Percentiles rank a stretch among this genome's conserved stretches.
These are phyloP conservation scores for Protobothrops mucrosquamatus DNA, from an alignment of 2,113 vertebrate species.

Conservation along the genomic window DNA sequence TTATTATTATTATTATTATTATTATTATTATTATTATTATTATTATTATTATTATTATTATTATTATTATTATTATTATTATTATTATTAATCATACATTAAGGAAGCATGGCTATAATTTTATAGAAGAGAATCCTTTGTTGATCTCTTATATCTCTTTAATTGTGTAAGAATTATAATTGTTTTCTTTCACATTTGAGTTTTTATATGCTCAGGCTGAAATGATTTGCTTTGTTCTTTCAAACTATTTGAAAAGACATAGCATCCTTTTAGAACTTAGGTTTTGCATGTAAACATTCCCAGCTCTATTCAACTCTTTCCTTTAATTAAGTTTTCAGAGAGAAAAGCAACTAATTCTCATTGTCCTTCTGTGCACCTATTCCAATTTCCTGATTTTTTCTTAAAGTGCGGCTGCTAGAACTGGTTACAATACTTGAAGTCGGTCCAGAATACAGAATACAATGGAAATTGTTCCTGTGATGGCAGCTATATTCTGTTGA, in stretches of 20 bases:
- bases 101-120: constrained; percentile 35
- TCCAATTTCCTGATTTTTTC: not conserved
- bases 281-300: not conserved
- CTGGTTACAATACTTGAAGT: not conserved
- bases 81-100: not conserved
- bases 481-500: not conserved
- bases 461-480: not conserved
- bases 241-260: not conserved
- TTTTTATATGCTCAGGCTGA: not conserved
- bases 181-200: not conserved
- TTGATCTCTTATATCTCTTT: not conserved
- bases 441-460: not conserved
- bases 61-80: no score
- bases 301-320: not conserved
- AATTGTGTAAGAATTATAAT: fast-evolving
- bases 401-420: not conserved
- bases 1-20: no score
- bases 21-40: no score
- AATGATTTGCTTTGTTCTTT: not conserved
- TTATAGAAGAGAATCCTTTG: constrained; percentile 19
- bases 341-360: not conserved
- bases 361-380: not conserved
- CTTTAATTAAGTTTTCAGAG: not conserved
- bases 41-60: no score
- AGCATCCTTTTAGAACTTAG: not conserved